Evolutionary conservation across 2,888 invertebrate genomes (phyloP).

Genomic region (Ellobium chinense): DNA sequence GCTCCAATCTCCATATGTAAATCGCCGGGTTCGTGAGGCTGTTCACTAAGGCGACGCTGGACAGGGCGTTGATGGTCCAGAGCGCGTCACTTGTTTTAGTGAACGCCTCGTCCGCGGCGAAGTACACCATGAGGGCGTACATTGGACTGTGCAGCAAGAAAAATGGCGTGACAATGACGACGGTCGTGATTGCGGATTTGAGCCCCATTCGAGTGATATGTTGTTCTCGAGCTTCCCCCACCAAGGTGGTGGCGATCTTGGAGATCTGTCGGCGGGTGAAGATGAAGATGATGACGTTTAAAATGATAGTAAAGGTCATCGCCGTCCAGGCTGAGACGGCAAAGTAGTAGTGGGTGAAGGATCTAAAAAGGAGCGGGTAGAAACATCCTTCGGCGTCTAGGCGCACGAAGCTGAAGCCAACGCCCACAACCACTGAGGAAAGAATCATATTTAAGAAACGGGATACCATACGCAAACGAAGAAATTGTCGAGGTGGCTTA

Average conservation of each 20-base stretch:
- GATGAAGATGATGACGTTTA: not conserved
- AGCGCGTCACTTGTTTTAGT: not conserved
- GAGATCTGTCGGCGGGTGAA: not conserved
- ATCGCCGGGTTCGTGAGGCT: not conserved
- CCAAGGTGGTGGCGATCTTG: not conserved
- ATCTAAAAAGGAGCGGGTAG: not conserved
- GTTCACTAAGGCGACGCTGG: not conserved
- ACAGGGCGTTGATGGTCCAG: conserved; percentile 12
- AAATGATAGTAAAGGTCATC: not conserved
- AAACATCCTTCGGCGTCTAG: conserved; percentile 10
- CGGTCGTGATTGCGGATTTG: conserved; percentile 3
- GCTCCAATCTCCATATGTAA: conserved; percentile 3
- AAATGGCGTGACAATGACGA: not conserved
- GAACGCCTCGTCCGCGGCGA: not conserved
- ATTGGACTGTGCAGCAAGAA: conserved; percentile 2
- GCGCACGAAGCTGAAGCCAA: not conserved
- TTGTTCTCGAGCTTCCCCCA: not conserved
- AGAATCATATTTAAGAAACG: too few species aligned
- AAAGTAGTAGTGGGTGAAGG: not conserved
- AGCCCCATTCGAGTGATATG: not conserved
- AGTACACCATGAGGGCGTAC: conserved; percentile 5
- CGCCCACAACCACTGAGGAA: too few species aligned
- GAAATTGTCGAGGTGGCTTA: too few species aligned
- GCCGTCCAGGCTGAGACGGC: not conserved
- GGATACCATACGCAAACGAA: too few species aligned